Conservation (phyloP, 2,888 invertebrate genomes). For the Petrolisthes manimaculis region DNA sequence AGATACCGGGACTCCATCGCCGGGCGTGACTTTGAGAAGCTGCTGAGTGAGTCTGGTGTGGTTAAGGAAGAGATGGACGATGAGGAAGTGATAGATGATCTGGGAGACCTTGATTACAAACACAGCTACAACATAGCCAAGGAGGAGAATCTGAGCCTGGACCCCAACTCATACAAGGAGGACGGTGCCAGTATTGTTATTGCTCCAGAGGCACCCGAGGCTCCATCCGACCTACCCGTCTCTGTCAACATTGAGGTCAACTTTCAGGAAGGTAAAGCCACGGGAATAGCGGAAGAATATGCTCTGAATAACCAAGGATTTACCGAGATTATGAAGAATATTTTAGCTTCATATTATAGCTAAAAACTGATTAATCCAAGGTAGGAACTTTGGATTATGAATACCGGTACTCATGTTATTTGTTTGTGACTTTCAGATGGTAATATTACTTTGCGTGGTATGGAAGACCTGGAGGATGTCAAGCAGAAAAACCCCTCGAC, state of each 20-base stretch:
- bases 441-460: conserved; percentile 45
- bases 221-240: conserved; percentile 50
- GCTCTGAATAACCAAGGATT: not conserved
- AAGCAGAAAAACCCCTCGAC: conserved; percentile 22
- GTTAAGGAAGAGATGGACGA: not conserved
- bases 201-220: conserved; percentile 48
- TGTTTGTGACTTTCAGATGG: conserved; percentile 37
- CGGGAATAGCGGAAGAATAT: not conserved
- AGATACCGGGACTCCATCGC: conserved; percentile 62
- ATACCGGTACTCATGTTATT: not conserved
- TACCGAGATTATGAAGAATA: not conserved
- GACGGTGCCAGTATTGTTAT: conserved; percentile 58
- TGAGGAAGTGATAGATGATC: conserved; percentile 15
- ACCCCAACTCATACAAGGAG: not conserved
- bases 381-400: too few relatives aligned
- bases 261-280: conserved; percentile 50
- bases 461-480: conserved; percentile 39
- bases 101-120: conserved; percentile 37
- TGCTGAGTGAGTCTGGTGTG: conserved; percentile 49
- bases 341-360: too few relatives aligned
- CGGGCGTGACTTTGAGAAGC: conserved; percentile 61
- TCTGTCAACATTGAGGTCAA: conserved; percentile 64
- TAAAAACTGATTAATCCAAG: too few relatives aligned
- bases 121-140: not conserved
- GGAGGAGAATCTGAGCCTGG: not conserved